Base-by-base conservation (phyloP, 2,888 invertebrate species). In the Bombyx huttoni region DNA sequence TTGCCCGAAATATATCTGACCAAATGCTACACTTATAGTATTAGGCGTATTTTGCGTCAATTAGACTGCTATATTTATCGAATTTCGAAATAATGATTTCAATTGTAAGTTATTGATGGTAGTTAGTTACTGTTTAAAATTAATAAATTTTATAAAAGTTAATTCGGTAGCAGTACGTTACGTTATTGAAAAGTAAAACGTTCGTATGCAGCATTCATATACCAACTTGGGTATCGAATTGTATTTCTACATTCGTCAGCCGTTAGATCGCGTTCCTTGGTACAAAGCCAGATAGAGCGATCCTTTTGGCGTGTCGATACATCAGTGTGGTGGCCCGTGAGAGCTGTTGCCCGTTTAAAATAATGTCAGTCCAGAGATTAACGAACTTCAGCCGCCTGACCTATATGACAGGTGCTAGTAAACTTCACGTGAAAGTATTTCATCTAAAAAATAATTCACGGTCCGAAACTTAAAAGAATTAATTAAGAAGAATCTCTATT, bases 281-380 rank as follows among this genome's bases (percentile, higher is more conserved):
- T 86, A 84, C 85, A 73, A 72, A 67, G 87, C 88, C 88, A 88
- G 84, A 87, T 86, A 75, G 77, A 73, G 76, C 79, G 80, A 81
- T 83, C 85, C 85, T 86, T 85, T 87, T 88, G 87, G 87, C 87
- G 79, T 83, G 80, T 84, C 79, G 83, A 81, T 83, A 78, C 73
- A 73, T 72, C 73, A 12, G 8, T 75, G 73, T 78, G 71, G 73
- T 73, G 75, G 76, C 76, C 74, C 78, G 72, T 72, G 74, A 80
- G 69, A 40, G 7, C 72, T 40, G 51, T 47, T 53, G 46, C 52
- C 54, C 54, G 77, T 77, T 75, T 73, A 81, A 82, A 86, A 83
- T 87, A 86, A 87, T 85, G 85, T 84, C 84, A 81, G 79, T 85
- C 80, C 78, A 81, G 80, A 87, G 87, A 87, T 78, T 85, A 86